Base-by-base conservation (phyloP, 2,888 invertebrate genomes). In the Lasioglossum pauxillum region DNA sequence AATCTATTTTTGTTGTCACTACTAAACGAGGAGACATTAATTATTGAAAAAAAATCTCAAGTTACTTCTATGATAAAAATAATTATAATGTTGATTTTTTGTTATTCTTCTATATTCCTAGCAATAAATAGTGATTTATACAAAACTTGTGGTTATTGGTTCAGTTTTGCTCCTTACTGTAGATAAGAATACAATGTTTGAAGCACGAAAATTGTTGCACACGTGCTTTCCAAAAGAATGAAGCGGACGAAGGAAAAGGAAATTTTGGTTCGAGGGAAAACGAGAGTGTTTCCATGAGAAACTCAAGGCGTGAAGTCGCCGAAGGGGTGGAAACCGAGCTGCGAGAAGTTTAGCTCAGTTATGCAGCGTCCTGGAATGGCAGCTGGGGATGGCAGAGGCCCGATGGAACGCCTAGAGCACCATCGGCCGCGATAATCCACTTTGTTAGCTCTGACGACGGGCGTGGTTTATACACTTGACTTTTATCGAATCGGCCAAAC, bases 401-500 rank as follows among this genome's bases (percentile, higher is more conserved):
- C 67, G 82, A 79, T 69, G 41, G 64, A 76, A 27, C 49, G 75
- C 46, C 41, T 60, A 69, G 82, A 82, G 79, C 79, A 74, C 77
- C 77, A 75, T 67, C 78, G 46, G 31, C 76, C 60, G 77, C 85
- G 85, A 86, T 92, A 90, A 92, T 92, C 90, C 88, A 92, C 90
- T 92, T 92, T 92, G 89, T 91, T 90, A 90, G 90, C 85, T 83
- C 80, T 87, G 91, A 91, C 89, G 87, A 87, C 87, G 86, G 86
- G 83, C 88, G 84, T 87, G 87, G 90, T 88, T 90, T 88, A 85
- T 88, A 88, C 76, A 79, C 89, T 75, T 83, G 57, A 83, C 84
- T 90, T 91, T 91, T 86, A 91, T 90, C 89, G 90, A 87, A 78
- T 84, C 85, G 78, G 69, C 74, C 78, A 80, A 84, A 81, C 80